These are phyloP conservation scores for Tillus elongatus DNA, from an alignment of 2,888 invertebrate genomes.

Conservation along the genomic window DNA sequence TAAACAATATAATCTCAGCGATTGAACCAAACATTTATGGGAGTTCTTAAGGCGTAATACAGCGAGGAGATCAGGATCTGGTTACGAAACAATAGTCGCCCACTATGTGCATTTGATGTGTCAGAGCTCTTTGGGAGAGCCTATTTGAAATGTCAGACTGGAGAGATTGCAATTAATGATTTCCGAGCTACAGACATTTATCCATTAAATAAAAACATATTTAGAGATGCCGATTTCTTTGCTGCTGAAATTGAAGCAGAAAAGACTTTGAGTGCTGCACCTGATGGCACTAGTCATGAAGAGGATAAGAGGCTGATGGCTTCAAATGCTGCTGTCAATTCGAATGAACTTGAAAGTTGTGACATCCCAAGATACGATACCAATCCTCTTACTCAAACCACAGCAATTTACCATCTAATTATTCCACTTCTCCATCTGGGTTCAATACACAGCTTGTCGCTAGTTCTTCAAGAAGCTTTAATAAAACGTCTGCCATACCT, in stretches of 20 bases:
- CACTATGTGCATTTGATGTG: not conserved
- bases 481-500: no score
- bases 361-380: constrained; percentile 5
- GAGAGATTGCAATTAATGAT: no score
- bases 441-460: no score
- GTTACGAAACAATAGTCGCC: constrained; percentile 11
- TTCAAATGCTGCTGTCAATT: constrained; percentile 6
- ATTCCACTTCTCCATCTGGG: no score
- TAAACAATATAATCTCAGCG: no score
- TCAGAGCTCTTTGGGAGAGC: constrained; percentile 3
- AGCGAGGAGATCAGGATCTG: constrained; percentile 12
- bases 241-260: constrained; percentile 6
- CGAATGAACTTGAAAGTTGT: constrained; percentile 4
- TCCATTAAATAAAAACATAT: constrained; percentile 5
- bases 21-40: no score
- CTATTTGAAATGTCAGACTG: no score
- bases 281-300: constrained; percentile 5
- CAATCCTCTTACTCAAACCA: constrained; percentile 5
- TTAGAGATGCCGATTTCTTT: constrained; percentile 6
- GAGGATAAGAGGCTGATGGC: constrained; percentile 5
- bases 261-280: constrained; percentile 6
- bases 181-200: not conserved
- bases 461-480: no score
- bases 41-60: constrained; percentile 16
- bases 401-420: no score